Base-by-base conservation (phyloP, 2,113 vertebrate species). In the Saguinus imperator region DNA sequence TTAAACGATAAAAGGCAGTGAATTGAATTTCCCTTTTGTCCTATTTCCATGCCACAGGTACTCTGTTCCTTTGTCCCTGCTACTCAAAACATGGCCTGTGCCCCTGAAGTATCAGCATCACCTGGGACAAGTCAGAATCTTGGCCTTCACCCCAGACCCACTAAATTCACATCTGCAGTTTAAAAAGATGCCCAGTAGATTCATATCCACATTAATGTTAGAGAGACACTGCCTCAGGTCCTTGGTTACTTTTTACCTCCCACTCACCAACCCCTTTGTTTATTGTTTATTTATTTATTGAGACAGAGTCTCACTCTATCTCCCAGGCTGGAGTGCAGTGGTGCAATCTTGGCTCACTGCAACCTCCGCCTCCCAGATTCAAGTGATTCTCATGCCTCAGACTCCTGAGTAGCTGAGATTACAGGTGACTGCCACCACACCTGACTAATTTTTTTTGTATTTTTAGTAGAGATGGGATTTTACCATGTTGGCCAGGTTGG, bases 121-220 rank as follows among this genome's bases (percentile, higher is more conserved):
- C 57, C 35, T 40, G 84, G 75, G 43, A 75, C 3, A 4, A 52
- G 52, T 43, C 58, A 79, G 58, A 37, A 27, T 23, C 70, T 68
- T 66, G 37, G 83, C 3, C 32, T 16, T 27, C 48, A 8, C 48
- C 40, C 21, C 17, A 79, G 21, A 94, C 21, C n/a, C 10, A 13
- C 87, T n/a, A 55, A 40, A 27, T 82, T 55, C 0, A 2, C 85
- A 45, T 17, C 35, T 40, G 12, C 75, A 20, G 66, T 85, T 77
- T 50, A 50, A 66, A 27, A 25, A 29, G 10, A 76, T 27, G 55
- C 48, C 52, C 5, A 29, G 80, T 57, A 92, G 57, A 57, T 4
- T 48, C 81, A 40, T 6, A 1, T 0, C 8, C 25, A 64, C 27
- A 2, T 13, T 7, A 2, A 55, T 6, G 35, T 32, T 6, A 29